A percentile compares a stretch with the other conserved stretches of the same genome.
Conservation (phyloP, 2,888 invertebrate species). For the Lithophane socia region DNA sequence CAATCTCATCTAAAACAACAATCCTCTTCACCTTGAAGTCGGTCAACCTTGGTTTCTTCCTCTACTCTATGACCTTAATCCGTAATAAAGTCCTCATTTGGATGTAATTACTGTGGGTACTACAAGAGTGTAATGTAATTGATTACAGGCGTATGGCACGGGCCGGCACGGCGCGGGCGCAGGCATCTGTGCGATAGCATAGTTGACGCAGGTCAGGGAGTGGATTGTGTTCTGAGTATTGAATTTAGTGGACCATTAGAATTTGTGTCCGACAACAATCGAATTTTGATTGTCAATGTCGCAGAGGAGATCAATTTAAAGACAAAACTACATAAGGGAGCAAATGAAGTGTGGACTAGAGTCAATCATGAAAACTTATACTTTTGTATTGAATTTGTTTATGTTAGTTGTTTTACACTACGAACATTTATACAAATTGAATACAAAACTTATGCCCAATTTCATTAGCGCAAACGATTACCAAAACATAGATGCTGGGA, state of each 20-base stretch:
- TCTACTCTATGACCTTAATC: slow-evolving; percentile 48
- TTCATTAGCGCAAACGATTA: not conserved
- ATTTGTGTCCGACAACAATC: not conserved
- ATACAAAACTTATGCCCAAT: not conserved
- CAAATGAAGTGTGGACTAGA: not conserved
- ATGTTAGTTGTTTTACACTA: not conserved
- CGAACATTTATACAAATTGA: not conserved
- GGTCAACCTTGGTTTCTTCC: slow-evolving; percentile 36
- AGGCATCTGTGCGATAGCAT: slow-evolving; percentile 60
- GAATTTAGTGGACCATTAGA: slow-evolving; percentile 23
- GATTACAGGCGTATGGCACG: slow-evolving; percentile 63
- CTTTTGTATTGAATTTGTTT: not conserved
- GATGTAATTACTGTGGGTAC: slow-evolving; percentile 46
- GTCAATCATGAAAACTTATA: not conserved
- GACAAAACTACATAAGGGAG: too few species aligned
- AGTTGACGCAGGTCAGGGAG: slow-evolving; percentile 64
- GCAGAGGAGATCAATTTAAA: not conserved
- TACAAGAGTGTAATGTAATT: slow-evolving; percentile 47
- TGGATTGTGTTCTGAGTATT: slow-evolving; percentile 17
- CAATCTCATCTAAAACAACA: not conserved
- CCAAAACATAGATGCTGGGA: not conserved
- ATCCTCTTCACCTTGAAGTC: slow-evolving; percentile 15
- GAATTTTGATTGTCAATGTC: not conserved
- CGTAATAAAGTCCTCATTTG: slow-evolving; percentile 29
- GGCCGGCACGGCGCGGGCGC: slow-evolving; percentile 60